Conservation (phyloP, 2,113 vertebrate genomes). For the Cromileptes altivelis region DNA sequence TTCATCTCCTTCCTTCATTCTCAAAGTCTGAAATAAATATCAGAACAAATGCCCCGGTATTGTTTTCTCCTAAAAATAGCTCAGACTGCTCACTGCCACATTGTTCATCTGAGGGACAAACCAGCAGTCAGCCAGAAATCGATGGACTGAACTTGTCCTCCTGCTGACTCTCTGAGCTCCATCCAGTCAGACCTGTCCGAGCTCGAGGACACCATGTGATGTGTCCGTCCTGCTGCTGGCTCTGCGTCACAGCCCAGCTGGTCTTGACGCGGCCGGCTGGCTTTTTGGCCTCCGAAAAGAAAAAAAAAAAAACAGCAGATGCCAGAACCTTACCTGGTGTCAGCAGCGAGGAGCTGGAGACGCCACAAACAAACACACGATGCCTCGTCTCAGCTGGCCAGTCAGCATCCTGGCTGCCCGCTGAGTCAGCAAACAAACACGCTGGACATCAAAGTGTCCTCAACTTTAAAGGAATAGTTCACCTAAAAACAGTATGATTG, state of each 20-base stretch:
- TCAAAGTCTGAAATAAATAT: conserved; percentile 10
- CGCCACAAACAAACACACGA: not conserved
- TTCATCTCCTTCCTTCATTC: not conserved
- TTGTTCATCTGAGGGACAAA: conserved; percentile 33
- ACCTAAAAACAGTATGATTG: too few relatives aligned
- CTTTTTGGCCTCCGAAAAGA: not conserved
- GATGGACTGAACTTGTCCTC: conserved; percentile 9
- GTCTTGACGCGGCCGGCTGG: conserved; percentile 7
- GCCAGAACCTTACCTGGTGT: conserved; percentile 4
- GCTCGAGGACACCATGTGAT: not conserved
- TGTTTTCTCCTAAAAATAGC: conserved; percentile 42
- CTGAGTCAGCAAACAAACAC: conserved; percentile 7
- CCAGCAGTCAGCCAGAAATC: conserved; percentile 22
- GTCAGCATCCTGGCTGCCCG: not conserved
- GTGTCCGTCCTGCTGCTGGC: conserved; percentile 21
- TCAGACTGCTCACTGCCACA: not conserved
- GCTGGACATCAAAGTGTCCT: not conserved
- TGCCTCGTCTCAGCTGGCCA: not conserved
- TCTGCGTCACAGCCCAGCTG: conserved; percentile 13
- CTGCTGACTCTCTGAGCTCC: conserved; percentile 25
- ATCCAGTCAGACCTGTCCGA: conserved; percentile 13
- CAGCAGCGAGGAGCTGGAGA: conserved; percentile 11
- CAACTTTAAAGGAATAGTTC: too few relatives aligned
- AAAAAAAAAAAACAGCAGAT: not conserved
- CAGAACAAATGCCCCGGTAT: conserved; percentile 13